Conservation (phyloP, 2,888 invertebrate species). For the Plebejus melissa region DNA sequence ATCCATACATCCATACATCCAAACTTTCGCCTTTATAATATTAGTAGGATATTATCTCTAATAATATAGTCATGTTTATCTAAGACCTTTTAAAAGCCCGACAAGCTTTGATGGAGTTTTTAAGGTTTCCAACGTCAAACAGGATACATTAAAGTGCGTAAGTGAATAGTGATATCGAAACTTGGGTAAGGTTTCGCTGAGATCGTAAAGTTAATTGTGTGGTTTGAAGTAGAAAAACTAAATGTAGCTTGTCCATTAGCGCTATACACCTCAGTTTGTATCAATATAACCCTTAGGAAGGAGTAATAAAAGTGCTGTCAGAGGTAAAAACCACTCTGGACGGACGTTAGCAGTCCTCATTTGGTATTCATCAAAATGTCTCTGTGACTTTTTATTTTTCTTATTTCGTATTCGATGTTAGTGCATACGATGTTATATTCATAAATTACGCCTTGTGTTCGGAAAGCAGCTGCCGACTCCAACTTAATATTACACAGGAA, state of each 20-base stretch:
- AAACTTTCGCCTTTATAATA: too few relatives aligned
- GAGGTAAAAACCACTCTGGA: neutral
- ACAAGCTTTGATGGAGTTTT: neutral
- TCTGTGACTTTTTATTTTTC: constrained; percentile 50
- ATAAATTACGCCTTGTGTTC: constrained; percentile 41
- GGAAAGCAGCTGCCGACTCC: constrained; percentile 31
- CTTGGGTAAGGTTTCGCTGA: neutral
- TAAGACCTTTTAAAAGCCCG: neutral
- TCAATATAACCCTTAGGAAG: neutral
- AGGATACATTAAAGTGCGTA: constrained; percentile 3
- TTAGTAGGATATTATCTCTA: neutral
- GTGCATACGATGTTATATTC: constrained; percentile 44
- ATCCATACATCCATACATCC: too few relatives aligned
- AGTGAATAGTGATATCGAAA: neutral
- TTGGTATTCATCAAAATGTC: constrained; percentile 51
- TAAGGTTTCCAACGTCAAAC: neutral
- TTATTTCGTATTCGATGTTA: constrained; percentile 47
- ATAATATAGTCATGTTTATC: neutral
- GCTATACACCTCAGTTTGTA: neutral
- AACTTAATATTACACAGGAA: constrained; percentile 23
- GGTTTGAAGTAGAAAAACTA: neutral
- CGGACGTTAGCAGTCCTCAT: constrained; percentile 34
- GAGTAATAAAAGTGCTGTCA: neutral
- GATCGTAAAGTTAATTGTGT: constrained; percentile 15
- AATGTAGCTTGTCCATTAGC: neutral